Evolutionary conservation across 2,797 vertebrate genomes (phyloP).

Genomic region (Benthosema pterotum): DNA sequence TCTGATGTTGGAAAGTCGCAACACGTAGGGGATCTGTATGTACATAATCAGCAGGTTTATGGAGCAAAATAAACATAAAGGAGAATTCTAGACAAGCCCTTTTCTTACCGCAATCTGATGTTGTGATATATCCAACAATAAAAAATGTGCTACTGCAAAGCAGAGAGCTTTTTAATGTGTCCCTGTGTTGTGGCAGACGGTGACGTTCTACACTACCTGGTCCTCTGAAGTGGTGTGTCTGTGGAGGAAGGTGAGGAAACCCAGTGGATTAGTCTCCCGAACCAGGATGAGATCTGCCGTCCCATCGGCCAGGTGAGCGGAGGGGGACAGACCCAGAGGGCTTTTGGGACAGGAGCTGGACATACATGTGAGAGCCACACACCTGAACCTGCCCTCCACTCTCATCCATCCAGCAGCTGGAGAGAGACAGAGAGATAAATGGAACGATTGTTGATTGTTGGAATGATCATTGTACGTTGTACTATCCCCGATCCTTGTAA

Average conservation of each 20-base stretch:
- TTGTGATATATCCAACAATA: too few relatives aligned
- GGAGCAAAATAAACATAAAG: too few relatives aligned
- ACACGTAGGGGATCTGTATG: too few relatives aligned
- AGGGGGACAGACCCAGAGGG: constrained; percentile 84
- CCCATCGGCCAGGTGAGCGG: constrained; percentile 86
- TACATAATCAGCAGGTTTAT: too few relatives aligned
- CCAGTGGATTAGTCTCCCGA: constrained; percentile 74
- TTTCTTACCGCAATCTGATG: too few relatives aligned
- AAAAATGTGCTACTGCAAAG: constrained; percentile 67
- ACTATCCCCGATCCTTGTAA: not conserved
- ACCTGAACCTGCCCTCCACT: constrained; percentile 81
- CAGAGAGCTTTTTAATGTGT: constrained; percentile 60
- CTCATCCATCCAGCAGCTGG: constrained; percentile 76
- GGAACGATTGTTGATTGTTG: too few relatives aligned
- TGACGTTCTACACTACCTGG: constrained; percentile 71
- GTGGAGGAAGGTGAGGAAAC: constrained; percentile 82
- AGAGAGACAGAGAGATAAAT: constrained; percentile 8
- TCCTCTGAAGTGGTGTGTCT: constrained; percentile 84
- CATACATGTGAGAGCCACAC: constrained; percentile 85
- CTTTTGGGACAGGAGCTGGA: constrained; percentile 83
- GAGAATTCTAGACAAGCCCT: too few relatives aligned
- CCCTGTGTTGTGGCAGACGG: not conserved
- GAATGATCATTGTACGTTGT: not conserved
- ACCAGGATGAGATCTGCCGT: constrained; percentile 86
- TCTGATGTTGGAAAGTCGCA: too few relatives aligned